Percentiles rank a stretch among this genome's conserved stretches.
Evolutionary conservation across 2,113 vertebrate species (phyloP).

Genomic region (Anser brachyrhynchus): DNA sequence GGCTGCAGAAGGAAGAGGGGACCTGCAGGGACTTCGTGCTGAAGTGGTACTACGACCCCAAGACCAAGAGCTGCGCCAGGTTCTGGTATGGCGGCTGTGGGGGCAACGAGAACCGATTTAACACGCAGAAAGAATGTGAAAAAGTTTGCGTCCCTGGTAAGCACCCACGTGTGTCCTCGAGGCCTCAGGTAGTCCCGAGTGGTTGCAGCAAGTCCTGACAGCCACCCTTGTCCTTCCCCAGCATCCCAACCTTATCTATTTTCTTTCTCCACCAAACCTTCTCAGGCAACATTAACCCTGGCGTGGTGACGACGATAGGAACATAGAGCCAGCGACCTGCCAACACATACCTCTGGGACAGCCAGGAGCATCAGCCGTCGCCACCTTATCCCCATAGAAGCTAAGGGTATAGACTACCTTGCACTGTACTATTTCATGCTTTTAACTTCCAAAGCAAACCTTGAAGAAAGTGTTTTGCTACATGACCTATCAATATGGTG

Average conservation of each 20-base stretch:
- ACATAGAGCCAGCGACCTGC: constrained; percentile 76
- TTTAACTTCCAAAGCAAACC: constrained; percentile 74
- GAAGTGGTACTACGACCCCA: constrained; percentile 86
- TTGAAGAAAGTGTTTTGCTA: constrained; percentile 75
- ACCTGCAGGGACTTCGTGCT: constrained; percentile 84
- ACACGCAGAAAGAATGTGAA: constrained; percentile 86
- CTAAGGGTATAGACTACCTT: constrained; percentile 80
- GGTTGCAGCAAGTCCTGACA: background rate
- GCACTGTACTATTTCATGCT: constrained; percentile 85
- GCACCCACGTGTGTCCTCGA: fast-evolving
- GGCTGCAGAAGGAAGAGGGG: constrained; percentile 83
- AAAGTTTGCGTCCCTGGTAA: constrained; percentile 85
- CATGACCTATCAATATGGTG: constrained; percentile 87
- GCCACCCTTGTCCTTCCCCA: background rate
- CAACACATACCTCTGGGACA: constrained; percentile 79
- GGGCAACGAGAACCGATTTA: constrained; percentile 91
- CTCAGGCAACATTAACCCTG: constrained; percentile 72
- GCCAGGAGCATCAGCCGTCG: constrained; percentile 67
- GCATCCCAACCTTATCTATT: background rate
- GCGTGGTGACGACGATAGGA: constrained; percentile 71
- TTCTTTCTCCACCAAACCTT: background rate
- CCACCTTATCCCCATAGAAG: constrained; percentile 71
- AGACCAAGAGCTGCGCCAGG: constrained; percentile 82
- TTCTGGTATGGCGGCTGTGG: constrained; percentile 96
- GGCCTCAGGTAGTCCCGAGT: background rate